These are phyloP conservation scores for Coptodon bakossiorum DNA, from an alignment of 2,113 vertebrate genomes.

Conservation along the genomic window DNA sequence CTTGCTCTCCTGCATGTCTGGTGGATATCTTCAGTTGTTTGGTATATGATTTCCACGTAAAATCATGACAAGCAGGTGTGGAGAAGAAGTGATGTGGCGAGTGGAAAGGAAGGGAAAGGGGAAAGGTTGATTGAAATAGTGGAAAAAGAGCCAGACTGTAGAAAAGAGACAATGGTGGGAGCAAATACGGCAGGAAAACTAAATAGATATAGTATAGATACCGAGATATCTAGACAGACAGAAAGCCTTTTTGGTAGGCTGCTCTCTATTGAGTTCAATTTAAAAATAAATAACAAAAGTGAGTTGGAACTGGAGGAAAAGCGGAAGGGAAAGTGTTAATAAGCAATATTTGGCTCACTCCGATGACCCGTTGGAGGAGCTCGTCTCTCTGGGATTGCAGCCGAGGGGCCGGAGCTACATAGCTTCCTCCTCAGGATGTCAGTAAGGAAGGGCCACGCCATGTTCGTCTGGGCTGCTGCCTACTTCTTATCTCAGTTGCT, in stretches of 20 bases:
- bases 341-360: constrained; percentile 19
- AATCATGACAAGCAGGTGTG: constrained; percentile 55
- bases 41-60: constrained; percentile 32
- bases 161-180: background rate
- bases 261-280: background rate
- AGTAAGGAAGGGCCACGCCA: constrained; percentile 64
- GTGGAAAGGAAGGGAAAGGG: constrained; percentile 1
- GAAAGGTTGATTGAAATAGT: background rate
- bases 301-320: background rate
- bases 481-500: constrained; percentile 44
- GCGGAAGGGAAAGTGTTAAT: constrained; percentile 45
- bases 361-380: constrained; percentile 25
- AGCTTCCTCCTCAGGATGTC: constrained; percentile 71
- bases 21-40: constrained; percentile 44
- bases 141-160: background rate
- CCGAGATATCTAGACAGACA: background rate
- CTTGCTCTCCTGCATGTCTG: constrained; percentile 17
- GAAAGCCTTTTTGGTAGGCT: background rate
- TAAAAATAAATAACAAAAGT: background rate
- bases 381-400: constrained; percentile 35
- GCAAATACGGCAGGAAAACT: background rate
- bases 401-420: constrained; percentile 36
- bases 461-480: constrained; percentile 62
- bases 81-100: constrained; percentile 13
- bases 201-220: background rate